Evolutionary conservation across 2,888 invertebrate species (phyloP).

Genomic region (Pterostichus niger): DNA sequence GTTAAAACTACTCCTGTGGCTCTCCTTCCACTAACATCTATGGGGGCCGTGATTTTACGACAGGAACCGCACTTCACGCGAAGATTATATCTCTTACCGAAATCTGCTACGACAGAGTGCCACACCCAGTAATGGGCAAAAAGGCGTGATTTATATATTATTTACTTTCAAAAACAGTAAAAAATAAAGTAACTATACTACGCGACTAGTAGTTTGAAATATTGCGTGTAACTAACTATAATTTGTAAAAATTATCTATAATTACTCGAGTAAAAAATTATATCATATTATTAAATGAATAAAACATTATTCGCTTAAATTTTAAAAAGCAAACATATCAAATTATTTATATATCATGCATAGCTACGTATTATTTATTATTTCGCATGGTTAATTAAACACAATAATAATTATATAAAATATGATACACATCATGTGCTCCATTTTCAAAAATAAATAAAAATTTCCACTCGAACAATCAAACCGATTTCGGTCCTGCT

Average conservation of each 20-base stretch:
- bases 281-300: neutral
- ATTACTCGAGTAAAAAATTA: neutral
- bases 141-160: too few species aligned
- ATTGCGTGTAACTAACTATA: slow-evolving; percentile 2
- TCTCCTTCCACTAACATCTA: too few species aligned
- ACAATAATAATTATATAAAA: slow-evolving; percentile 11
- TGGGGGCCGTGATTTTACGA: too few species aligned
- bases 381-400: slow-evolving; percentile 21
- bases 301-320: slow-evolving; percentile 22
- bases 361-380: slow-evolving; percentile 11
- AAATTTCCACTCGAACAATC: neutral
- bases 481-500: neutral
- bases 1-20: too few species aligned
- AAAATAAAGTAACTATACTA: too few species aligned
- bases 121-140: too few species aligned
- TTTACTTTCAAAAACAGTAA: too few species aligned
- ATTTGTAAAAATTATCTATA: slow-evolving; percentile 17
- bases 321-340: neutral
- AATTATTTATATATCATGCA: neutral
- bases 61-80: too few species aligned
- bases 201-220: neutral
- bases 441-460: slow-evolving; percentile 1
- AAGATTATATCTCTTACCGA: too few species aligned
- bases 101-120: too few species aligned
- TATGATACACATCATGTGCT: neutral